Base-by-base conservation (phyloP, 2,113 vertebrate genomes). In the Pimephales promelas region DNA sequence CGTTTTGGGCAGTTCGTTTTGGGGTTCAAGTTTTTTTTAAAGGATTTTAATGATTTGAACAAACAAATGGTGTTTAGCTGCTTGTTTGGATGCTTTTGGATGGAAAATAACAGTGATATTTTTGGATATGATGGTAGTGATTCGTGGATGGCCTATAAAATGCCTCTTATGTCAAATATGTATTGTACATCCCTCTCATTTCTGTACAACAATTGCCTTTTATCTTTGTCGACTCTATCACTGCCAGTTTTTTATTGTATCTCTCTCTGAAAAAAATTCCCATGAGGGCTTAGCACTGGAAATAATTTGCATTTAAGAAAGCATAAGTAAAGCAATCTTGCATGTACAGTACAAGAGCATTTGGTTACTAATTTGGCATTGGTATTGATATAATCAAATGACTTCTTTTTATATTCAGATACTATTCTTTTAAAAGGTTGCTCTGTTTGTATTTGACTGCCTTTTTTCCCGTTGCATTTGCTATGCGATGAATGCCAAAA, bases 41-140 rank as follows among this genome's bases (percentile, higher is more conserved):
- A 61, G 40, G 22, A 34, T 45, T 59, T 45, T 3, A 11, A 59
- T 24, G 43, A n/a, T 62, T 76, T 7, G 0, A 66, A 36, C 22
- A 4, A 49, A 0, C n/a, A 54, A 57, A 70, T 22, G 24, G 31
- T 40, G 28, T 70, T 78, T 84, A 62, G 66, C 31, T 64, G 40
- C 40, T 84, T 84, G 24, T 62, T 3, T 80, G 34, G n/a, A 80
- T 34, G 24, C 45, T 31, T 64, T n/a, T 62, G 57, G 57, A 62
- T 8, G n/a, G 40, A 28, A 62, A 43, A 45, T n/a, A 64, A 64
- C 10, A 28, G 56, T 34, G 7, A 34, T 66, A 59, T 79, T 64
- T 61, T 45, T 66, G 61, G 10, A 52, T 52, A 34, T 66, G 61
- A 66, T 66, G 43, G 26, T 28, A 77, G 74, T 59, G 36, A 14